A percentile compares a stretch with the other conserved stretches of the same genome.
phyloP scores from a whole-genome alignment of 2,888 invertebrate genomes.

The Bellardia bayeri region DNA sequence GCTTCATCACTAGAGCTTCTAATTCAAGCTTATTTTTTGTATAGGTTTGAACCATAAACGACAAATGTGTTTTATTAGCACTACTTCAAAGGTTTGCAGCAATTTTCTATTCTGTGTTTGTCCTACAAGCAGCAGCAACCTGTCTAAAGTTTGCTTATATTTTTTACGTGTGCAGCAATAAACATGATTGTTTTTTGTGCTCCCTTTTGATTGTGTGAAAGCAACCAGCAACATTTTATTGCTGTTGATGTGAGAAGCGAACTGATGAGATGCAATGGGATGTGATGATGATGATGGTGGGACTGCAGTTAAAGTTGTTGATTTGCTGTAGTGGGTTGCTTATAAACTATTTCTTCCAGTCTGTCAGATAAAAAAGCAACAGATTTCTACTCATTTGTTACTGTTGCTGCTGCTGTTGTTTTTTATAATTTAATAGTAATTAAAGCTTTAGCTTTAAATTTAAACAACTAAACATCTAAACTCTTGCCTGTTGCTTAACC shows the following conservation, averaged over 20 bases:
- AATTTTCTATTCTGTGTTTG: slow-evolving; percentile 1
- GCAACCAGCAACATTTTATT: slow-evolving; percentile 51
- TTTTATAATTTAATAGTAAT: slow-evolving; percentile 70
- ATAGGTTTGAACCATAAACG: slow-evolving; percentile 43
- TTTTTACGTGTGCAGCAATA: slow-evolving; percentile 8
- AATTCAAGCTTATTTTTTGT: slow-evolving; percentile 51
- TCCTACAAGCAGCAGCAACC: slow-evolving; percentile 25
- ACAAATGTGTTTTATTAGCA: slow-evolving; percentile 66
- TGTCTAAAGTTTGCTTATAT: slow-evolving; percentile 23
- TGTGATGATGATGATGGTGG: slow-evolving; percentile 6
- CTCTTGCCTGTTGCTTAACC: slow-evolving; percentile 1
- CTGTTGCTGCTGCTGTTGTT: slow-evolving; percentile 4
- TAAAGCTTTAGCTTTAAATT: slow-evolving; percentile 60
- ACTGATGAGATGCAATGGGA: slow-evolving; percentile 47
- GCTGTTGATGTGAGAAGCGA: slow-evolving; percentile 55
- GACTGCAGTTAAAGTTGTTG: slow-evolving; percentile 30
- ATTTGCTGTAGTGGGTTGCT: slow-evolving; percentile 67
- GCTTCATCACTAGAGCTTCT: slow-evolving; percentile 17
- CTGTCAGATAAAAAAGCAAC: slow-evolving; percentile 25
- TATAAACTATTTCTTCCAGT: slow-evolving; percentile 57
- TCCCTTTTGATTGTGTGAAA: slow-evolving; percentile 56
- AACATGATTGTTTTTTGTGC: slow-evolving; percentile 33
- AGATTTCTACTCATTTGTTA: slow-evolving; percentile 43
- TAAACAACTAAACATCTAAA: neutral
- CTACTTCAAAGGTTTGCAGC: slow-evolving; percentile 34